These are phyloP conservation scores for Plectus sambesii DNA, from an alignment of 1,140 invertebrate genomes.

Conservation along the genomic window DNA sequence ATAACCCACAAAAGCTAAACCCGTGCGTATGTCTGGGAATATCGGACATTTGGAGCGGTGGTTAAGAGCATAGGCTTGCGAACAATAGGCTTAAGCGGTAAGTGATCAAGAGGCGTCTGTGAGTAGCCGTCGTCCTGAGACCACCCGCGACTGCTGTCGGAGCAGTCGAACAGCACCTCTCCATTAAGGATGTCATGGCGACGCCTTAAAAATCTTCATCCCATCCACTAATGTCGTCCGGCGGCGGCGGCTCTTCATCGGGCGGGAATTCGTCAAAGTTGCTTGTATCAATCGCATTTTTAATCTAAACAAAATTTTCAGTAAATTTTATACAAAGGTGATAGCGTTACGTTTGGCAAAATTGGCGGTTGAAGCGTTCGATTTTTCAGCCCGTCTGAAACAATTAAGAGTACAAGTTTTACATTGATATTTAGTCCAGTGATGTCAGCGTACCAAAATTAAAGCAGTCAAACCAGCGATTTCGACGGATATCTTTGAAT, in stretches of 20 bases:
- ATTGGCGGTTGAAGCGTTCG: no score
- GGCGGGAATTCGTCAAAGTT: neutral
- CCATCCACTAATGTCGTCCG: neutral
- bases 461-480: conserved; percentile 38
- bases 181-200: no score
- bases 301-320: neutral
- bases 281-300: neutral
- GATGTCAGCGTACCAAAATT: neutral
- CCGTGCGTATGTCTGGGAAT: no score
- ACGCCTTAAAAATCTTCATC: neutral
- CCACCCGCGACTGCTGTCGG: no score
- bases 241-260: neutral
- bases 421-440: neutral
- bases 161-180: no score
- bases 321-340: neutral
- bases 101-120: no score
- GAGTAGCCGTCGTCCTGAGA: no score
- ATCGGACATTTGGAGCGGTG: no score
- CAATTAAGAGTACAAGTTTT: neutral
- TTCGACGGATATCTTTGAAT: conserved; percentile 47
- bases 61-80: no score
- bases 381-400: neutral
- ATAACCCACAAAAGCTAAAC: no score
- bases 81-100: no score
- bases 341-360: neutral